Evolutionary conservation across 2,797 vertebrate species (phyloP).

Genomic region (Crax fasciolata): DNA sequence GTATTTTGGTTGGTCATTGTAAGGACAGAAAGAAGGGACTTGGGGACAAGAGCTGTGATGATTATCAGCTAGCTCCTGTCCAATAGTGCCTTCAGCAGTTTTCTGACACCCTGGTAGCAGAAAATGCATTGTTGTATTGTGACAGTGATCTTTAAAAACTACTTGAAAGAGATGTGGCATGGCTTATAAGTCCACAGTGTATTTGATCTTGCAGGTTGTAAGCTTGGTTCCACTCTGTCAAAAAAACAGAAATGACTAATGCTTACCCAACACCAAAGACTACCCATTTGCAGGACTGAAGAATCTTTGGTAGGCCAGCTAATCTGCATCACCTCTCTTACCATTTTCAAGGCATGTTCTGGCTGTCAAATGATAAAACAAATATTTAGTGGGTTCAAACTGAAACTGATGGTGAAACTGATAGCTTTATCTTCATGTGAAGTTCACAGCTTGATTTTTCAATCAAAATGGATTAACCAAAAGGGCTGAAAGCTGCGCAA

Average conservation of each 20-base stretch:
- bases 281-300: constrained; percentile 20
- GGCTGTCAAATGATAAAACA: constrained; percentile 45
- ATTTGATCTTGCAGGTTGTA: constrained; percentile 8
- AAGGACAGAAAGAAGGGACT: background rate
- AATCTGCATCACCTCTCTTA: constrained; percentile 33
- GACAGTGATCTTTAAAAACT: background rate
- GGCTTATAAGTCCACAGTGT: background rate
- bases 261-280: background rate
- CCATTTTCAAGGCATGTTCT: constrained; percentile 45
- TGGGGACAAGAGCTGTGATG: background rate
- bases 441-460: background rate
- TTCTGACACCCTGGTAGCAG: background rate
- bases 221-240: background rate
- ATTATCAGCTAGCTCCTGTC: background rate
- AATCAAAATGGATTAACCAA: background rate
- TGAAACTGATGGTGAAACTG: constrained; percentile 6
- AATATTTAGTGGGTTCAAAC: constrained; percentile 34
- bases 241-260: constrained; percentile 23
- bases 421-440: background rate
- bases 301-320: constrained; percentile 49
- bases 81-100: background rate
- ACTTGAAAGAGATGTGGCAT: background rate
- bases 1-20: background rate
- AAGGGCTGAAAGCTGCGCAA: background rate
- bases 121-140: background rate